A percentile compares a stretch with the other conserved stretches of the same genome.
These are phyloP conservation scores for Hydroisotoma schaefferi DNA, from an alignment of 2,888 invertebrate species.

Conservation along the genomic window DNA sequence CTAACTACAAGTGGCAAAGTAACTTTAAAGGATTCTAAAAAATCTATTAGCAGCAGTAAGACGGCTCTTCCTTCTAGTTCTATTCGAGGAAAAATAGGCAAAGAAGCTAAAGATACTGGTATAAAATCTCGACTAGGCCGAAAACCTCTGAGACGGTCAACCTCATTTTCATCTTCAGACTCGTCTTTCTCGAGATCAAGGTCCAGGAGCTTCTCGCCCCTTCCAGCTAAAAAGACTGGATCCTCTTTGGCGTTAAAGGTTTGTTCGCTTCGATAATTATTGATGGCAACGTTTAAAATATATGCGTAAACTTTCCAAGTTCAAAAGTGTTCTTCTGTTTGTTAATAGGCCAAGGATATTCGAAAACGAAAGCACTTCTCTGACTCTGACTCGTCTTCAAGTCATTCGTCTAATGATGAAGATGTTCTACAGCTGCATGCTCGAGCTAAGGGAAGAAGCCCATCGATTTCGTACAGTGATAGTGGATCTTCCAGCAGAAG, in stretches of 20 bases:
- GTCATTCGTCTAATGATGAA: constrained; percentile 28
- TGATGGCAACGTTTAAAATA: too few relatives aligned
- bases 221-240: too few relatives aligned
- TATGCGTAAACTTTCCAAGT: too few relatives aligned
- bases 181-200: constrained; percentile 1
- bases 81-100: too few relatives aligned
- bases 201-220: neutral
- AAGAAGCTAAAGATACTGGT: too few relatives aligned
- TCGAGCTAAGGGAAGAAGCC: constrained; percentile 8
- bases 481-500: constrained; percentile 8
- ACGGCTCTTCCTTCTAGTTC: too few relatives aligned
- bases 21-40: too few relatives aligned
- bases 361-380: neutral
- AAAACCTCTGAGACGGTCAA: neutral
- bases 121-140: constrained; percentile 1
- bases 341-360: neutral
- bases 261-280: too few relatives aligned
- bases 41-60: too few relatives aligned
- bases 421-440: constrained; percentile 43
- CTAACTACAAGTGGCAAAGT: too few relatives aligned
- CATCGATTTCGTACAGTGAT: constrained; percentile 21
- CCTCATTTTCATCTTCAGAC: constrained; percentile 7
- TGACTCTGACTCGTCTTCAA: constrained; percentile 14
- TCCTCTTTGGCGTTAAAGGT: too few relatives aligned
- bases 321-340: too few relatives aligned